Percentiles rank a stretch among this genome's conserved stretches.
These are phyloP conservation scores for Poecilia latipinna DNA, from an alignment of 2,113 vertebrate genomes.

Conservation along the genomic window DNA sequence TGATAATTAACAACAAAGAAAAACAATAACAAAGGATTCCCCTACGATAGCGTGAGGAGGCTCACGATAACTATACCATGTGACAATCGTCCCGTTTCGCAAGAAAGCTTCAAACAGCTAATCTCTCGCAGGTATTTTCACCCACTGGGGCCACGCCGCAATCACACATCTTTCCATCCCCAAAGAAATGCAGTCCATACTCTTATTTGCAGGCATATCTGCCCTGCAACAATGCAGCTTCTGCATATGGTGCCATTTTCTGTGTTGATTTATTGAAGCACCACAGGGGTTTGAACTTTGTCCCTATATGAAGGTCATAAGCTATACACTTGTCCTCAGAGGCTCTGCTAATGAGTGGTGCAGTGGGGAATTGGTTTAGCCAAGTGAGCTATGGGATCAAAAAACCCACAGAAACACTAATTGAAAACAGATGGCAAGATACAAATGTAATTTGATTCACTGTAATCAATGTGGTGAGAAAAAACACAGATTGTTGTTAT, in stretches of 20 bases:
- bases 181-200: conserved; percentile 29
- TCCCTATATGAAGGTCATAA: conserved; percentile 64
- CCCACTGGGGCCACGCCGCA: conserved; percentile 16
- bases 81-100: conserved; percentile 32
- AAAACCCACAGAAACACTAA: neutral
- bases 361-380: conserved; percentile 1
- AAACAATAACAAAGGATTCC: conserved; percentile 35
- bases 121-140: conserved; percentile 32
- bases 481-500: neutral
- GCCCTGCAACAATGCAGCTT: conserved; percentile 27
- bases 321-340: conserved; percentile 15
- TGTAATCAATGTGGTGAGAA: neutral
- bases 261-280: conserved; percentile 48
- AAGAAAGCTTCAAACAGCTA: conserved; percentile 49
- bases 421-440: neutral
- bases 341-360: conserved; percentile 28
- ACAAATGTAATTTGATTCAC: neutral
- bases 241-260: conserved; percentile 52
- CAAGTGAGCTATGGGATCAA: conserved; percentile 5
- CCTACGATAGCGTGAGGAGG: conserved; percentile 51
- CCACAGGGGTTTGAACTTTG: conserved; percentile 24
- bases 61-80: conserved; percentile 48
- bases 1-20: conserved; percentile 36
- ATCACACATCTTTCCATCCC: conserved; percentile 11
- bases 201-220: conserved; percentile 43